A percentile compares a stretch with the other conserved stretches of the same genome.
phyloP scores from a whole-genome alignment of 2,113 vertebrate genomes.

The Osmerus eperlanus region DNA sequence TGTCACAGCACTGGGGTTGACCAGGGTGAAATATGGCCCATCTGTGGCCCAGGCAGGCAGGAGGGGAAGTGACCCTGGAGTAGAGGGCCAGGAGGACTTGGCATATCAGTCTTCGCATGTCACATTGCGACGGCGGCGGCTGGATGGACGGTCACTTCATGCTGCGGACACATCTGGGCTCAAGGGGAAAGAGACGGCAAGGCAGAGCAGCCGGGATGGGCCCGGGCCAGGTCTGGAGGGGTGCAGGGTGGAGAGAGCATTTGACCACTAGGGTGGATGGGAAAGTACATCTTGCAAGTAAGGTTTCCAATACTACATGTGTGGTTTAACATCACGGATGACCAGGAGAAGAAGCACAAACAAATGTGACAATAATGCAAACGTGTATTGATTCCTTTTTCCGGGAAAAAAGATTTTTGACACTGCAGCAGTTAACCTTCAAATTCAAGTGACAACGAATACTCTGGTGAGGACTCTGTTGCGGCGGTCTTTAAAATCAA shows the following conservation, averaged over 20 bases:
- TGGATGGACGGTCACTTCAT: slow-evolving; percentile 42
- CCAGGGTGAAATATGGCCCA: slow-evolving; percentile 63
- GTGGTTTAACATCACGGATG: too few relatives aligned
- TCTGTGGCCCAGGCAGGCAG: slow-evolving; percentile 49
- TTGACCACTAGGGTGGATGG: too few relatives aligned
- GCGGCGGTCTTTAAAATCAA: slow-evolving; percentile 47
- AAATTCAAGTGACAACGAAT: too few relatives aligned
- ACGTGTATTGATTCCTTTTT: too few relatives aligned
- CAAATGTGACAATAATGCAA: too few relatives aligned
- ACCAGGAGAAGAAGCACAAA: too few relatives aligned
- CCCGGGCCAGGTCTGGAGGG: not conserved
- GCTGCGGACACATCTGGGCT: slow-evolving; percentile 62
- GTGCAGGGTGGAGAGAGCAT: not conserved
- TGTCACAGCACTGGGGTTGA: slow-evolving; percentile 21
- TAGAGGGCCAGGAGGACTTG: slow-evolving; percentile 33
- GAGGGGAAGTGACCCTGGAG: slow-evolving; percentile 41
- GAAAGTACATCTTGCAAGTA: too few relatives aligned
- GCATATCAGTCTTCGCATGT: slow-evolving; percentile 37
- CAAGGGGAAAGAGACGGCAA: slow-evolving; percentile 20
- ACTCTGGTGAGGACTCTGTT: not conserved
- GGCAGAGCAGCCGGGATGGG: not conserved
- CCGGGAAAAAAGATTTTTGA: too few relatives aligned
- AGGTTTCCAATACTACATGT: too few relatives aligned
- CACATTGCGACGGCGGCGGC: slow-evolving; percentile 38
- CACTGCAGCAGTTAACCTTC: too few relatives aligned